phyloP scores from a whole-genome alignment of 2,888 invertebrate species.

The Drosophila ezoana region DNA sequence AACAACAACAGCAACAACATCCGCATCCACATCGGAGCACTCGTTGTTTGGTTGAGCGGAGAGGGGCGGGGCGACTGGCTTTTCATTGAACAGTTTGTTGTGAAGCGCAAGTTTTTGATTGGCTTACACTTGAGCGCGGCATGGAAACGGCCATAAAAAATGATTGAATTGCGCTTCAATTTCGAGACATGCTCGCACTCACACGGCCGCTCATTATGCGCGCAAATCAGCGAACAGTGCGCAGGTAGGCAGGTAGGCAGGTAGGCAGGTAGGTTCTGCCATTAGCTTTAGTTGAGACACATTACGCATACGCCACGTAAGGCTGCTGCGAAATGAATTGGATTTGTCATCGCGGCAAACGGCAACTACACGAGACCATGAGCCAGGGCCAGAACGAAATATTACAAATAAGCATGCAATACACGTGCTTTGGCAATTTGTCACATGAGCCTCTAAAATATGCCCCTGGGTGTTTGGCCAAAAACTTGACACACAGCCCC shows the following conservation, averaged over 20 bases:
- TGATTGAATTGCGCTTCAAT: conserved; percentile 70
- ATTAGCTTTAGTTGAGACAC: conserved; percentile 74
- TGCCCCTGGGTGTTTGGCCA: conserved; percentile 72
- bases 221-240: conserved; percentile 48
- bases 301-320: conserved; percentile 74
- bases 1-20: conserved; percentile 5
- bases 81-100: conserved; percentile 68
- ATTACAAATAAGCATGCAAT: conserved; percentile 73
- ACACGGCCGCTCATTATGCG: conserved; percentile 39
- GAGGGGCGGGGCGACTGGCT: conserved; percentile 14
- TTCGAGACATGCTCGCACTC: conserved; percentile 40
- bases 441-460: conserved; percentile 83
- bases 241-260: no score
- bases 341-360: conserved; percentile 68
- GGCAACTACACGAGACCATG: conserved; percentile 22
- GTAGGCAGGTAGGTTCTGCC: conserved; percentile 19
- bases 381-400: conserved; percentile 11
- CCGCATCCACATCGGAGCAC: conserved; percentile 32
- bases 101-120: conserved; percentile 74
- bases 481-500: conserved; percentile 49
- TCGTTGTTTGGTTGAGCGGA: conserved; percentile 26
- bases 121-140: conserved; percentile 58
- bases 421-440: conserved; percentile 80
- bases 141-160: conserved; percentile 57
- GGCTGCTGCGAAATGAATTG: conserved; percentile 69